Percentiles rank a stretch among this genome's conserved stretches.
These are phyloP conservation scores for Tetranychus urticae DNA, from an alignment of 1,140 invertebrate genomes.

Conservation along the genomic window DNA sequence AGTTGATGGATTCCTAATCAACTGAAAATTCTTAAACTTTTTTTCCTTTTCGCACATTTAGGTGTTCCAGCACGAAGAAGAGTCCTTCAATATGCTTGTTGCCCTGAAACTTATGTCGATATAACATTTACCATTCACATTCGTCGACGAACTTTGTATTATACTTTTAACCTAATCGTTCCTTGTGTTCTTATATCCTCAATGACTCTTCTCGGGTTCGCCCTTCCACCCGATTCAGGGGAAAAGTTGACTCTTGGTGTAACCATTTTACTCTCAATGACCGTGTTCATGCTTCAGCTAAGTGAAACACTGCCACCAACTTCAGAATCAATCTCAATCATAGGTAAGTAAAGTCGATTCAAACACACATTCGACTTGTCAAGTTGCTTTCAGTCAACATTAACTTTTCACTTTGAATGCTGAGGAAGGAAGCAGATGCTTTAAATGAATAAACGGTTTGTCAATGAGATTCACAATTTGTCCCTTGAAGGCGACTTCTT, in stretches of 20 bases:
- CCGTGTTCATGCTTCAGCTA: conserved; percentile 93
- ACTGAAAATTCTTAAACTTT: too few species aligned
- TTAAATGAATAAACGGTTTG: too few species aligned
- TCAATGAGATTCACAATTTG: too few species aligned
- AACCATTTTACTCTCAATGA: conserved; percentile 95
- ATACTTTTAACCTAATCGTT: conserved; percentile 99
- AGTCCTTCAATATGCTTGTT: conserved; percentile 77
- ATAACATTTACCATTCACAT: conserved; percentile 95
- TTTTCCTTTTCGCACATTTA: conserved; percentile 18
- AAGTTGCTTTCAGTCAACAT: too few species aligned
- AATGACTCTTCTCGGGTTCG: conserved; percentile 94
- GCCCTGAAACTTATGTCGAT: conserved; percentile 86
- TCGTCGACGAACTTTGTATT: conserved; percentile 87
- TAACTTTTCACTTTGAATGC: too few species aligned
- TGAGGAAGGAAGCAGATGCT: too few species aligned
- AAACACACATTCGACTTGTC: background rate
- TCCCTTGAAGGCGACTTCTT: too few species aligned
- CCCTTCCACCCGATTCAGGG: conserved; percentile 89
- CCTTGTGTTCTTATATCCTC: conserved; percentile 92
- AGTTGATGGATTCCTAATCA: too few species aligned
- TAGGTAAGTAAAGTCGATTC: conserved; percentile 36
- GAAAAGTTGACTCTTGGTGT: conserved; percentile 98
- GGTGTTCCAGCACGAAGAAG: conserved; percentile 77
- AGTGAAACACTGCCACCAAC: conserved; percentile 43
- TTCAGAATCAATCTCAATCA: conserved; percentile 85